Evolutionary conservation across 2,797 vertebrate genomes (phyloP).

Genomic region (Enteromius treurensis): DNA sequence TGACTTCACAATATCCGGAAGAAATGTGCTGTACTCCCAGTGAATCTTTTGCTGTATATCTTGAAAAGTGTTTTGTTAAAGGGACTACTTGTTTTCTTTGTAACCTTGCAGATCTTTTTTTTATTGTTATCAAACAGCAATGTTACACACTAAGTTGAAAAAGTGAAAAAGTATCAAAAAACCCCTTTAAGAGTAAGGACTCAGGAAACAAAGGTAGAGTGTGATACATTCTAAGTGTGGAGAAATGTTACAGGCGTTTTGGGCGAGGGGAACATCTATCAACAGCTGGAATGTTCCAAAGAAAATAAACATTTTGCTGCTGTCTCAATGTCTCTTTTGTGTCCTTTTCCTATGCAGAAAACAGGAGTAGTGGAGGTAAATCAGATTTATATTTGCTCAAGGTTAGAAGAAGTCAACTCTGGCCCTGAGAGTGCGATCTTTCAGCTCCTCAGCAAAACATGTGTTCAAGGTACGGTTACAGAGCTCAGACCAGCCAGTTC

Average conservation of each 20-base stretch:
- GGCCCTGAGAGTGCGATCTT: constrained; percentile 78
- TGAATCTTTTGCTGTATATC: neutral
- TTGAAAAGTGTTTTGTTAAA: neutral
- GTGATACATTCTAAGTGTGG: constrained; percentile 69
- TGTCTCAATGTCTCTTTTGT: constrained; percentile 62
- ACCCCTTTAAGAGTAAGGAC: neutral
- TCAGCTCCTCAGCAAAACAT: constrained; percentile 82
- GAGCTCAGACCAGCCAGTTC: constrained; percentile 59
- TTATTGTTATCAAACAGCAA: neutral
- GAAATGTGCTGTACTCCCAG: neutral
- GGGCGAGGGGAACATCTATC: constrained; percentile 76
- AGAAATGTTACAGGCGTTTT: constrained; percentile 65
- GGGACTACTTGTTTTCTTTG: neutral
- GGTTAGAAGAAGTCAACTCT: constrained; percentile 73
- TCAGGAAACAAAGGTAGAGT: constrained; percentile 19
- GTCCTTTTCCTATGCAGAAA: constrained; percentile 62
- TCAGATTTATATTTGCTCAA: constrained; percentile 73
- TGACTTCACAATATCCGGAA: neutral
- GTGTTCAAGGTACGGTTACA: constrained; percentile 77
- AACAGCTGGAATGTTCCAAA: constrained; percentile 76
- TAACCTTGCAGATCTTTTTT: neutral
- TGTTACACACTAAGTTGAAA: neutral
- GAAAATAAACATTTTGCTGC: constrained; percentile 78
- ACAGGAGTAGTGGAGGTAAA: constrained; percentile 71
- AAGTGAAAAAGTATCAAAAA: neutral